Conservation (phyloP, 2,888 invertebrate genomes). For the Parnassius apollo region DNA sequence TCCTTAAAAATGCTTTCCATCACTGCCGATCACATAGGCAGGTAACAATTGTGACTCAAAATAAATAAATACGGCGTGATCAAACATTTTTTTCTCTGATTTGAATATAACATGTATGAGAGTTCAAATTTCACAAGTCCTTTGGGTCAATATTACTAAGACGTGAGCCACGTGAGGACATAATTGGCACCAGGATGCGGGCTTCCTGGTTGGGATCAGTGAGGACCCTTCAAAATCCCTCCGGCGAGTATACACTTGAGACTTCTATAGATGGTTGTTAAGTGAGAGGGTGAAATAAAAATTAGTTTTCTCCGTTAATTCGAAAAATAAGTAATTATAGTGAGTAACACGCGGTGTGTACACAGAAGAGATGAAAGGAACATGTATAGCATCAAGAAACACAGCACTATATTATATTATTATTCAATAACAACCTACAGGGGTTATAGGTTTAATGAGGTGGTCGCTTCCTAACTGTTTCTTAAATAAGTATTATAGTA, state of each 20-base stretch:
- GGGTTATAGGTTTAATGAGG: too few species aligned
- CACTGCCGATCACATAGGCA: too few species aligned
- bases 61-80: not conserved
- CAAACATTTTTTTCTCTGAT: not conserved
- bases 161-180: slow-evolving; percentile 3
- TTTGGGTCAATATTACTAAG: not conserved
- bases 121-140: not conserved
- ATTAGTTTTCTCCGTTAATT: too few species aligned
- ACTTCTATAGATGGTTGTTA: not conserved
- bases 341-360: too few species aligned
- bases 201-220: slow-evolving; percentile 13
- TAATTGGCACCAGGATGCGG: slow-evolving; percentile 23
- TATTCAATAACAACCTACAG: too few species aligned
- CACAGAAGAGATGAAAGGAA: too few species aligned
- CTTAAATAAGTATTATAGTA: too few species aligned
- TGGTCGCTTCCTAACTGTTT: too few species aligned
- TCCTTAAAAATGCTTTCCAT: too few species aligned
- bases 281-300: not conserved
- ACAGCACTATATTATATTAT: too few species aligned
- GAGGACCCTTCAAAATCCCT: slow-evolving; percentile 12
- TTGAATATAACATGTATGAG: not conserved
- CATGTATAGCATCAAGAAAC: too few species aligned
- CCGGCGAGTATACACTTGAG: slow-evolving; percentile 6
- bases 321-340: too few species aligned
- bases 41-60: not conserved